Evolutionary conservation across 1,140 invertebrate species (phyloP), one percentile per base, ranked within the genome.

Genomic region (Drosophila burlai): DNA sequence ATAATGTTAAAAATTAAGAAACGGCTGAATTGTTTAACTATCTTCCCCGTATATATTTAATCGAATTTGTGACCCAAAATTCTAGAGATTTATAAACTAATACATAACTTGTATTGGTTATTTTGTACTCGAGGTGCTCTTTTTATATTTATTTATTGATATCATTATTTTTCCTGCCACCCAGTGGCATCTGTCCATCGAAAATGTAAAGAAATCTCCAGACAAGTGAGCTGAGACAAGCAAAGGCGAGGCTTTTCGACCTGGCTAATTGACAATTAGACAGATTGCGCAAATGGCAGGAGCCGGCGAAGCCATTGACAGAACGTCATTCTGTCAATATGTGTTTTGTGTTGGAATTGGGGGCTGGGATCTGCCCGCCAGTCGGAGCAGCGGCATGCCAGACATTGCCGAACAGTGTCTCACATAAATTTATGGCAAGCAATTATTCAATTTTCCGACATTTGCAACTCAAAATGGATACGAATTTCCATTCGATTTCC

Each of bases 371-470:
- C 65, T 72, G 68, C 64, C 52, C 18, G 50, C 50, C 50, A 10
- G 50, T 68, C 45, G 11, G 34, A 34, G 34, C 34, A 34, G 55
- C 57, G 72, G 59, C 67, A 83, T 84, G 46, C 73, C 84, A 45
- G 31, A 49, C 61, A 80, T 78, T 74, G 69, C 73, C 11, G 52
- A 45, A 78, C 77, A 89, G 84, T 89, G 77, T 89, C 85, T 85
- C 85, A 91, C 86, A 89, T 90, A 90, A 82, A 89, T 89, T 89
- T 82, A 76, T 80, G 85, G 81, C 80, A 58, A 68, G 67, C 85
- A 89, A 89, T 89, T 89, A 89, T 89, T 85, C 85, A 85, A 81
- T 85, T 90, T 89, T 24, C 77, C 71, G 78, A 61, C 82, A 83
- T 74, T 66, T 84, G 74, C 55, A 50, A 71, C 76, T 76, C 46